phyloP scores from a whole-genome alignment of 2,113 vertebrate species.

The Lepidothrix coronata region DNA sequence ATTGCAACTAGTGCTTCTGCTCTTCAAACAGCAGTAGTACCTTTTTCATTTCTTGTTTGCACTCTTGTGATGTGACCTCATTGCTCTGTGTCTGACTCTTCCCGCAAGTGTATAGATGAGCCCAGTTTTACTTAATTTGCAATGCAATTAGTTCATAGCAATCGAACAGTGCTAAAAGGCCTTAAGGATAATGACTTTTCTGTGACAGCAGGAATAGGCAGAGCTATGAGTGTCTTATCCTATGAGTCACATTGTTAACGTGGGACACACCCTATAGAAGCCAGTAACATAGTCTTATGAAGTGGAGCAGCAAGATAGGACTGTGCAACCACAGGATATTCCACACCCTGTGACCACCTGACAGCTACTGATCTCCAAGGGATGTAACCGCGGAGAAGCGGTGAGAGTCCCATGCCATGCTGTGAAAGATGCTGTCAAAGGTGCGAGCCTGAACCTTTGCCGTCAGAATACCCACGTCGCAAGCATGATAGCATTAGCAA shows the following conservation, averaged over 20 bases:
- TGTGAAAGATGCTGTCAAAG: rapidly evolving
- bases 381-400: rapidly evolving
- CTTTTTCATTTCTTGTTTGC: neutral
- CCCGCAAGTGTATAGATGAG: neutral
- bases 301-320: neutral
- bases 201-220: neutral
- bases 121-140: neutral
- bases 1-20: neutral
- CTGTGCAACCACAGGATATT: rapidly evolving
- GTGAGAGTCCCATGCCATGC: neutral
- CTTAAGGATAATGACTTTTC: neutral
- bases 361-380: rapidly evolving
- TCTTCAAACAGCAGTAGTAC: neutral
- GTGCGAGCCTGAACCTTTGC: neutral
- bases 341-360: neutral
- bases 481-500: rapidly evolving
- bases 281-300: rapidly evolving
- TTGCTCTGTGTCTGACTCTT: neutral
- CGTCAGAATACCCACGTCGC: neutral
- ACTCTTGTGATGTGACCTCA: neutral
- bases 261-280: neutral
- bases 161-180: neutral
- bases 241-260: neutral
- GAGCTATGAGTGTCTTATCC: neutral
- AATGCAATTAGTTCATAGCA: neutral